A percentile compares a stretch with the other conserved stretches of the same genome.
These are phyloP conservation scores for Xiphorhynchus erythropygius DNA, from an alignment of 2,797 vertebrate genomes.

Conservation along the genomic window DNA sequence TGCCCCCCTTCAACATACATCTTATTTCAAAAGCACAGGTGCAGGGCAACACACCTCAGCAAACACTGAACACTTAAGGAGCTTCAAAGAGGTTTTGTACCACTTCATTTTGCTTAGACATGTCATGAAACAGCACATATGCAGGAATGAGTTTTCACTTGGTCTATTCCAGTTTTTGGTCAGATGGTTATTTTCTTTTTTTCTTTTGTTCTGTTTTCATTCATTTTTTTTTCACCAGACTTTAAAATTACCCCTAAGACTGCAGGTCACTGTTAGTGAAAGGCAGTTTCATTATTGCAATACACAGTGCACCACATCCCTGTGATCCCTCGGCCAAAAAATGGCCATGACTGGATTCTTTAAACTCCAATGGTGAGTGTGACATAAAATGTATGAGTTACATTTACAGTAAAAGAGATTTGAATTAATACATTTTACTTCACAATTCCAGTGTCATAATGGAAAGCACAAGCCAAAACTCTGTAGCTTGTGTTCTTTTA, in stretches of 20 bases:
- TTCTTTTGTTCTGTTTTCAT: neutral
- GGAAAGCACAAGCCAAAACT: neutral
- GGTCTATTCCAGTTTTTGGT: neutral
- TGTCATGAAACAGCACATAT: neutral
- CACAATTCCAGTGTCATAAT: neutral
- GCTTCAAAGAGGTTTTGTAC: conserved; percentile 38
- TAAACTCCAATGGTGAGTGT: neutral
- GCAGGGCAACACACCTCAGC: conserved; percentile 23
- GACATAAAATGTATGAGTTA: neutral
- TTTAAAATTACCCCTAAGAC: neutral
- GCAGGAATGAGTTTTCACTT: conserved; percentile 12
- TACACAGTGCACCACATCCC: neutral
- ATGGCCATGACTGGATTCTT: neutral
- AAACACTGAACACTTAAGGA: neutral
- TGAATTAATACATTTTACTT: neutral
- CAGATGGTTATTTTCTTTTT: neutral
- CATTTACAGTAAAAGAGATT: neutral
- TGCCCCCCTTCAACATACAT: neutral
- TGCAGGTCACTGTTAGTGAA: neutral
- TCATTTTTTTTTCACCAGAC: neutral
- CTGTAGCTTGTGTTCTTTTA: neutral
- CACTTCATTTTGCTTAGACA: neutral
- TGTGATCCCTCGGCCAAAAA: neutral
- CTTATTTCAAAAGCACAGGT: conserved; percentile 25
- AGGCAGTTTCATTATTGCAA: neutral